Base-by-base conservation (phyloP, 1,140 invertebrate genomes). In the Notospermus geniculatus region DNA sequence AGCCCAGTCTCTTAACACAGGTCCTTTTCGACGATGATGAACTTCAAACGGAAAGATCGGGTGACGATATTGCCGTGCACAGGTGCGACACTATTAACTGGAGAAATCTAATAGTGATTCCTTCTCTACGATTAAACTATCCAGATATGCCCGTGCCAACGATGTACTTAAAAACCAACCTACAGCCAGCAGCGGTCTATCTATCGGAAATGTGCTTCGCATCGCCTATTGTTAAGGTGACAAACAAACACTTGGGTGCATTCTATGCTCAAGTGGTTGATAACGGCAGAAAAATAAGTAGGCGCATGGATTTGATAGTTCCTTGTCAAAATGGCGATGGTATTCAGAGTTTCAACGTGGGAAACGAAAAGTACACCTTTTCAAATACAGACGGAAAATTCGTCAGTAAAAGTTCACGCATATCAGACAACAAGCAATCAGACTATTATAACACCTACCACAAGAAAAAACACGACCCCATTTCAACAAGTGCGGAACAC, bases 221-320 rank as follows among this genome's bases (percentile, higher is more conserved):
- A 7, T 50, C 46, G 19, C 46, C 46, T n/a, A 50, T 50, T 50
- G 46, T 50, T 50, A 50, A 50, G n/a, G 46, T 50, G 46, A 5
- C 5, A 50, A 50, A 50, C 46, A 50, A 50, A 50, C 46, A 50
- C 46, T 50, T 50, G n/a, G 46, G 46, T 27, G 46, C n/a, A 7
- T 50, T 50, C n/a, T 50, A 50, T n/a, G 46, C 46, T 50, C 46
- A 50, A 50, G 46, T 50, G 46, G 25, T 50, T 50, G 46, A 50
- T 50, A 50, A 50, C 46, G 46, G 46, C 4, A 50, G 46, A n/a
- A 50, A 50, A n/a, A 50, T 50, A 50, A 50, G 46, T n/a, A 5
- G 46, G 4, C 46, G 46, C 4, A 7, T 50, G 46, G 46, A 50
- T 50, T 23, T 50, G 46, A 50, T 50, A 5, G 46, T 7, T 5